These are phyloP conservation scores for Cossypha heuglini DNA, from an alignment of 2,797 vertebrate species.

Conservation along the genomic window DNA sequence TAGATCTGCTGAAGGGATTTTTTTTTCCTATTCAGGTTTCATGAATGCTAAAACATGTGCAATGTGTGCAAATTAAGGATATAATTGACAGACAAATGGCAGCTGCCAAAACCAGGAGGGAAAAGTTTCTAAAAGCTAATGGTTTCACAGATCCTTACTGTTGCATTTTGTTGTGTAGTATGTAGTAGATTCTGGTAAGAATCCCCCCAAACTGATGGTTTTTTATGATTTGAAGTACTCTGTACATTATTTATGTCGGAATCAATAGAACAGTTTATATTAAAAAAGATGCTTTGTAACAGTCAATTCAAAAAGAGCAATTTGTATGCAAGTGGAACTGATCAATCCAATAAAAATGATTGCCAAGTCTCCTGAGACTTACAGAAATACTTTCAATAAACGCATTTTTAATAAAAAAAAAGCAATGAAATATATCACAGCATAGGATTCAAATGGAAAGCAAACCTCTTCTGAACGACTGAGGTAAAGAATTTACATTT, in stretches of 20 bases:
- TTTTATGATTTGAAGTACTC: neutral
- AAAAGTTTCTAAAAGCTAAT: neutral
- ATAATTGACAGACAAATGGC: neutral
- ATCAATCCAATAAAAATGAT: constrained; percentile 29
- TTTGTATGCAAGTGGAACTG: constrained; percentile 28
- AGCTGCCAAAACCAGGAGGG: neutral
- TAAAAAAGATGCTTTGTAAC: neutral
- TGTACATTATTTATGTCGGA: neutral
- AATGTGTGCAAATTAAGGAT: neutral
- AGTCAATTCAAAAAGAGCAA: constrained; percentile 2
- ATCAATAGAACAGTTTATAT: constrained; percentile 20
- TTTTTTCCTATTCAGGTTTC: neutral
- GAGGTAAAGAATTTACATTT: neutral
- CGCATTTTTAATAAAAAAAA: neutral
- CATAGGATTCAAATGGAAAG: neutral
- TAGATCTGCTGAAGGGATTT: neutral
- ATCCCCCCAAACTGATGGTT: neutral
- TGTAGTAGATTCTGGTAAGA: neutral
- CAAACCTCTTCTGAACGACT: neutral
- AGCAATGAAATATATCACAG: neutral
- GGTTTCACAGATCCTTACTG: neutral
- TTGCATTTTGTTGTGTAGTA: neutral
- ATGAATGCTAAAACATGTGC: neutral
- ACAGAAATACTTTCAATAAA: constrained; percentile 10
- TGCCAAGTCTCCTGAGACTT: neutral